Conservation (phyloP, 23 tunicate species). For the Oikopleura albicans region DNA sequence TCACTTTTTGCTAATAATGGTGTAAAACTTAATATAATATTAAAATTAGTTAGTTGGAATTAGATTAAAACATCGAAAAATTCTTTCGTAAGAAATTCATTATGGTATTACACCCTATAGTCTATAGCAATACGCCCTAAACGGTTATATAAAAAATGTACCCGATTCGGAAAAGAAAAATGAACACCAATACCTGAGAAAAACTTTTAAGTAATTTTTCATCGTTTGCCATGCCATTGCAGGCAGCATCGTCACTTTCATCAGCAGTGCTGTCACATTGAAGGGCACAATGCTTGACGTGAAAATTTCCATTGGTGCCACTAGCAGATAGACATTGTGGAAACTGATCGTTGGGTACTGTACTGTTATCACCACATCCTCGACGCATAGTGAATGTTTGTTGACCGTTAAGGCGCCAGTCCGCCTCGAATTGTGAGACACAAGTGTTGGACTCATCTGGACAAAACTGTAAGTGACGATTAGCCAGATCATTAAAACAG, state of each 20-base stretch:
- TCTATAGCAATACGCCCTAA: no score
- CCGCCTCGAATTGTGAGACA: neutral
- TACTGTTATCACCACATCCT: neutral
- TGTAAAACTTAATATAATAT: no score
- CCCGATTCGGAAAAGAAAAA: no score
- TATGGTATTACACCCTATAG: no score
- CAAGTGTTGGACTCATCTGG: neutral
- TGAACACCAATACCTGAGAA: no score
- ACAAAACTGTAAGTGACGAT: neutral
- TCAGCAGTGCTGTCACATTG: neutral
- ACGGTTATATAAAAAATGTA: no score
- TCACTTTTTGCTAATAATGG: no score
- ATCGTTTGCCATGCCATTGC: neutral
- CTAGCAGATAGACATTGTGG: neutral
- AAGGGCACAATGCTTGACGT: neutral
- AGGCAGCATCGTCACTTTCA: neutral
- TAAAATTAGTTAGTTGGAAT: no score
- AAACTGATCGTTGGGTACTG: neutral
- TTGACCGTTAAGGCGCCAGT: neutral
- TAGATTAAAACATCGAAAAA: no score
- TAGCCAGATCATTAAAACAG: neutral
- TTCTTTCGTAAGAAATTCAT: no score
- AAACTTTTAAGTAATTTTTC: neutral
- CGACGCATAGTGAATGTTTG: neutral
- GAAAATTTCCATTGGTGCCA: neutral